Conservation (phyloP, 1,140 invertebrate genomes). For the Chironomus striatipennis region DNA sequence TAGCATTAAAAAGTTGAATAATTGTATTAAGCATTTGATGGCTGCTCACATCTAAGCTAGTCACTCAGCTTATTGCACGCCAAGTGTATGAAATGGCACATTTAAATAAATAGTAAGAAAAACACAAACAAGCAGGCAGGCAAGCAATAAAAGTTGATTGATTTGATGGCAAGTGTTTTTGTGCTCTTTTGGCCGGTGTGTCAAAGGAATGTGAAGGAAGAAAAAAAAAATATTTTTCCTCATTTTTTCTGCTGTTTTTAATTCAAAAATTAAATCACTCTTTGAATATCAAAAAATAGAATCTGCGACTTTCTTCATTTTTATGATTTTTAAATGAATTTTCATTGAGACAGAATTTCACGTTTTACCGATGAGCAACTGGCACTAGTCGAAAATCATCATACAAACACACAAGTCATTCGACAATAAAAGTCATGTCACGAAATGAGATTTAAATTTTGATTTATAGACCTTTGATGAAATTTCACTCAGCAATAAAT, state of each 20-base stretch:
- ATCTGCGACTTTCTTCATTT: not conserved
- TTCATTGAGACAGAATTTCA: not conserved
- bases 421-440: constrained; percentile 20
- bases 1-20: no score
- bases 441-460: constrained; percentile 19
- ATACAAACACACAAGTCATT: not conserved
- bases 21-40: no score
- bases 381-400: not conserved
- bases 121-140: not conserved
- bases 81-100: no score
- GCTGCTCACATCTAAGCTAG: no score
- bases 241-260: not conserved
- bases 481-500: constrained; percentile 22
- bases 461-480: constrained; percentile 18
- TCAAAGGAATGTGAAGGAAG: not conserved
- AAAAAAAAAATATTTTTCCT: no score
- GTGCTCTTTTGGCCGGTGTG: not conserved
- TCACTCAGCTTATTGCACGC: no score
- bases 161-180: constrained; percentile 7
- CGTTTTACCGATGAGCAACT: not conserved
- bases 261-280: not conserved
- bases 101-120: not conserved
- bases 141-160: constrained; percentile 20
- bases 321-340: constrained; percentile 1
- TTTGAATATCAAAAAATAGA: not conserved